Evolutionary conservation across 2,113 vertebrate species (phyloP), one percentile per base, ranked within the genome.

Genomic region (Macaca fascicularis): DNA sequence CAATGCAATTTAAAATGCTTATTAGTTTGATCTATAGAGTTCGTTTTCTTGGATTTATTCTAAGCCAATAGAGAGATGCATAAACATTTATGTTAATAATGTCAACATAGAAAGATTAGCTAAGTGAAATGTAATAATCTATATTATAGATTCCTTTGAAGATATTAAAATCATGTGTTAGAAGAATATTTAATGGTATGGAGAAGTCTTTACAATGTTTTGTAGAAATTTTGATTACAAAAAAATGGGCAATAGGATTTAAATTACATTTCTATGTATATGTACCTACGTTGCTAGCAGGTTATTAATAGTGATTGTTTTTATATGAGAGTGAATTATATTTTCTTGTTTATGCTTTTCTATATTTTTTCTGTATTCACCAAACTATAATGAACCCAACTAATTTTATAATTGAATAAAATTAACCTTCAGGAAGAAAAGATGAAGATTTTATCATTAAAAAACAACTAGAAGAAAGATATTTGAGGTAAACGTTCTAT

Each of bases 341-440:
- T 93, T 94, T 94, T 92, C 20, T 81, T 89, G 10, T 64, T 27
- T 32, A 86, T 88, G 45, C 17, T 95, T 93, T 91, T 64, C 38
- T 67, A 9, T n/a, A 22, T 35, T 32, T n/a, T 50, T 90, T 45
- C 50, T 48, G 2, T 92, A 78, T 84, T 94, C 67, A 7, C 57
- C 11, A 67, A 90, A 59, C 52, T 67, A 76, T 27, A 72, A 48
- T 72, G 55, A 94, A 64, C 8, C 13, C 16, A 57, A 64, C 20
- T 55, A 20, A 55, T 95, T 94, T 95, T 88, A 76, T 88, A 90
- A 76, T 59, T 82, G 45, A 91, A 79, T 92, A 86, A 85, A 94
- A 82, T 85, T 95, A 87, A 82, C 59, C 4, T 78, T 59, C 69
- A 67, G n/a, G 11, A 94, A 87, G 30, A 79, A 92, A 87, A 86